Percentiles rank a stretch among this genome's conserved stretches.
Conservation (phyloP, 2,113 vertebrate species). For the Oreocharis arfaki region DNA sequence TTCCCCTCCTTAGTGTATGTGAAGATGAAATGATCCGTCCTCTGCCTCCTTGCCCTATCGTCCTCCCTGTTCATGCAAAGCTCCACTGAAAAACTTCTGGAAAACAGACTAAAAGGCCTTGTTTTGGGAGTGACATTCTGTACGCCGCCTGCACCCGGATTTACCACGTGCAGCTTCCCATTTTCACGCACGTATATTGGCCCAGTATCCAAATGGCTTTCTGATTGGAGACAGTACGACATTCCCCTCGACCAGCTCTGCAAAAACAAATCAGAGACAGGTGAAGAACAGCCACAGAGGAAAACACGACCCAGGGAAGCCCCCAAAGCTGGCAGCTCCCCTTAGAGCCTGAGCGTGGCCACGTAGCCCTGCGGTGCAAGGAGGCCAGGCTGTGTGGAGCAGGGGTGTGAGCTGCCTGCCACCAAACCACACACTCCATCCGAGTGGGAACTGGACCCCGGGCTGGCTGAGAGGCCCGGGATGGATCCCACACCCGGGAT, state of each 20-base stretch:
- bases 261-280: not conserved
- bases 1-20: conserved; percentile 90
- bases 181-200: conserved; percentile 86
- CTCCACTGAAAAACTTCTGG: conserved; percentile 78
- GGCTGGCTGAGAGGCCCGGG: not conserved
- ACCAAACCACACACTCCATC: not conserved
- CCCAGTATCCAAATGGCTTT: conserved; percentile 67
- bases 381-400: not conserved
- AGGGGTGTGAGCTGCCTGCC: not conserved
- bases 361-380: not conserved
- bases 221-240: conserved; percentile 70
- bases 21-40: conserved; percentile 89
- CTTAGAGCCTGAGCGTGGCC: not conserved
- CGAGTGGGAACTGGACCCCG: not conserved
- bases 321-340: not conserved
- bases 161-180: conserved; percentile 79
- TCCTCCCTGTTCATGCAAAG: conserved; percentile 76
- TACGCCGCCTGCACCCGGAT: conserved; percentile 62
- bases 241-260: conserved; percentile 57
- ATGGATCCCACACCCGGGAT: not conserved
- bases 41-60: conserved; percentile 67
- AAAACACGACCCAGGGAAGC: not conserved
- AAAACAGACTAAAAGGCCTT: conserved; percentile 76
- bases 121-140: conserved; percentile 58
- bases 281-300: not conserved